Conservation (phyloP, 2,888 invertebrate species). For the Dicyrtomina minuta region DNA sequence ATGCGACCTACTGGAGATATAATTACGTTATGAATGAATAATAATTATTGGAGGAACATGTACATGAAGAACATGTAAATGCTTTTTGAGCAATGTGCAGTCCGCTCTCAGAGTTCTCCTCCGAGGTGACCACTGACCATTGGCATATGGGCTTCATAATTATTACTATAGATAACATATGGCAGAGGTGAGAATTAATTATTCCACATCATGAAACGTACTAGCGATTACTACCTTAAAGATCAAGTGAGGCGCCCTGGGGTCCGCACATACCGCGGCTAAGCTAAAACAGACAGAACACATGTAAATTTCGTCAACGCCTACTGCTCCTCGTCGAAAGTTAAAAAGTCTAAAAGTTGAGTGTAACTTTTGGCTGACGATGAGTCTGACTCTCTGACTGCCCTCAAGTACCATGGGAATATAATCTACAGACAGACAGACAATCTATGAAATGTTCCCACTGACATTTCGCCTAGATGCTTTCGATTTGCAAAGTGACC, state of each 20-base stretch:
- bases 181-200: slow-evolving; percentile 26
- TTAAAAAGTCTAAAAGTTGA: not conserved
- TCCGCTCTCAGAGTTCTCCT: too few relatives aligned
- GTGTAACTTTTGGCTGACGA: not conserved
- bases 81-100: too few relatives aligned
- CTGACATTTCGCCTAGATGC: slow-evolving; percentile 10
- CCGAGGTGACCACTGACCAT: too few relatives aligned
- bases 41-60: too few relatives aligned
- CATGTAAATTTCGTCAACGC: slow-evolving; percentile 21
- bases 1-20: too few relatives aligned
- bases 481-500: slow-evolving; percentile 3
- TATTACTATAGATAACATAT: slow-evolving; percentile 8
- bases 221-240: not conserved
- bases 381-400: too few relatives aligned
- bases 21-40: too few relatives aligned
- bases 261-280: slow-evolving; percentile 6
- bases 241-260: slow-evolving; percentile 13
- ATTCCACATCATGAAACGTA: slow-evolving; percentile 9
- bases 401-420: too few relatives aligned
- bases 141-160: slow-evolving; percentile 3
- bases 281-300: slow-evolving; percentile 11
- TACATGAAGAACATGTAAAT: too few relatives aligned
- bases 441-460: not conserved
- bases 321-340: not conserved
- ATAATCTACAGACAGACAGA: too few relatives aligned